These are phyloP conservation scores for Glandiceps talaboti DNA, from an alignment of 53 echinoderm and acorn worm genomes.

Conservation along the genomic window DNA sequence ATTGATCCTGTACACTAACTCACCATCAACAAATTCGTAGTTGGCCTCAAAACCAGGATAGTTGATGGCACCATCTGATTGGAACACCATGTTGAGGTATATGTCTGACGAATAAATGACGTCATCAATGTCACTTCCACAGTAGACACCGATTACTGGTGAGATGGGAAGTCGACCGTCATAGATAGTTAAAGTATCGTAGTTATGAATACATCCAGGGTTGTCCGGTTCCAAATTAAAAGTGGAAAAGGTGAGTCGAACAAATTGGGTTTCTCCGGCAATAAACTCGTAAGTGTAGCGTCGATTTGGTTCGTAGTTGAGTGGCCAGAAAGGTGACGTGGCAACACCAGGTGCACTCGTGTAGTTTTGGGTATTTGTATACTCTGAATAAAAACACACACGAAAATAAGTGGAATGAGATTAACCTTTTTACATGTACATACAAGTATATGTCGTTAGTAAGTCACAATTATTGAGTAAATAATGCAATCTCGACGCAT, in stretches of 20 bases:
- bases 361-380: background rate
- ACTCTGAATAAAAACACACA: too few relatives aligned
- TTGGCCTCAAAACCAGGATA: slow-evolving; percentile 19
- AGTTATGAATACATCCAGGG: slow-evolving; percentile 13
- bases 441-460: too few relatives aligned
- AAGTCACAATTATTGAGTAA: too few relatives aligned
- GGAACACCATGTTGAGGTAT: slow-evolving; percentile 23
- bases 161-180: slow-evolving; percentile 31
- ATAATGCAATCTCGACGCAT: too few relatives aligned
- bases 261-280: background rate
- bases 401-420: too few relatives aligned
- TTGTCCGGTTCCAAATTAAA: background rate
- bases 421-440: too few relatives aligned
- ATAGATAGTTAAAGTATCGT: slow-evolving; percentile 63
- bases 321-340: background rate
- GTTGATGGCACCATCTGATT: slow-evolving; percentile 21
- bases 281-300: background rate
- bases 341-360: background rate
- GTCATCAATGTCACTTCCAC: slow-evolving; percentile 30
- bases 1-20: background rate
- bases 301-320: background rate
- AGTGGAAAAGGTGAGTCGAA: background rate
- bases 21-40: slow-evolving; percentile 15
- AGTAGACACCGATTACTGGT: slow-evolving; percentile 19
- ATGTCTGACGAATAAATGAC: slow-evolving; percentile 8